Evolutionary conservation across 2,113 vertebrate species (phyloP).

Genomic region (Xiphophorus hellerii): DNA sequence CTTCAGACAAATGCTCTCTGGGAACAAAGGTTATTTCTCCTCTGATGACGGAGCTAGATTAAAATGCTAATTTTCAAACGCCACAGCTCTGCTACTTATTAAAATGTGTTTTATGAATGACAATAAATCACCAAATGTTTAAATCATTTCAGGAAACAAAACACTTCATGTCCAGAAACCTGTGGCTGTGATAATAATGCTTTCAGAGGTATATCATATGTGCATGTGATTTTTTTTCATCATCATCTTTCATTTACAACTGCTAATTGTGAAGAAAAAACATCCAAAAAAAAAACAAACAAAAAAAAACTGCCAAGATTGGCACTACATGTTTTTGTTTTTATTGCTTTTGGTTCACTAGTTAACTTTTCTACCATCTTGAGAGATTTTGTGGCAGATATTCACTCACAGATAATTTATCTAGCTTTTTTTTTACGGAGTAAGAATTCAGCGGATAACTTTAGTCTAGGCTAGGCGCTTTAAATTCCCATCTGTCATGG

Average conservation of each 20-base stretch:
- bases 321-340: neutral
- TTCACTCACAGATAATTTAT: no score
- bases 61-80: constrained; percentile 14
- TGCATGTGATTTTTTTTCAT: neutral
- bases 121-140: no score
- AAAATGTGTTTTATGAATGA: no score
- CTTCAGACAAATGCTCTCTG: constrained; percentile 47
- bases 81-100: neutral
- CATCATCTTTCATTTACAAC: neutral
- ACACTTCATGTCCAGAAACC: no score
- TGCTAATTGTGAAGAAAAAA: neutral
- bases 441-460: no score
- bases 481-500: no score
- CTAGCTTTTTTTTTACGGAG: no score
- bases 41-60: constrained; percentile 35
- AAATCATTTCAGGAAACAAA: neutral
- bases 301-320: neutral
- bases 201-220: neutral
- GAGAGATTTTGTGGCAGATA: no score
- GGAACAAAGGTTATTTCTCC: constrained; percentile 37
- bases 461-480: no score
- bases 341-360: neutral
- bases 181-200: no score
- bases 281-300: no score
- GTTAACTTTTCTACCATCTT: no score